Evolutionary conservation across 2,113 vertebrate genomes (phyloP).

Genomic region (Numida meleagris): DNA sequence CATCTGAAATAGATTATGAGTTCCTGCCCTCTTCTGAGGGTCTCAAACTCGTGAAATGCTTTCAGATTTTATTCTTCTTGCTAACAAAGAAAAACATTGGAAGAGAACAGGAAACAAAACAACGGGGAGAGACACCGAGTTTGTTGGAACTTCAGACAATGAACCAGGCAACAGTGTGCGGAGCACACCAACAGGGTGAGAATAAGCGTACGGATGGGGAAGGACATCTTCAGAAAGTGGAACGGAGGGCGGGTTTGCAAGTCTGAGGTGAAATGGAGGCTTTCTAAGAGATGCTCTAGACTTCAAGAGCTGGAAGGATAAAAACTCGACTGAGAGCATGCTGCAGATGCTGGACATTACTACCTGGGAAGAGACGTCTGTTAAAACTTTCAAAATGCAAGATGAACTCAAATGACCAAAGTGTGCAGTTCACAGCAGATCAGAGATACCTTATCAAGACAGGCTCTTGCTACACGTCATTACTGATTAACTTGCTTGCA

Average conservation of each 20-base stretch:
- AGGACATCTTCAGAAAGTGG: not conserved
- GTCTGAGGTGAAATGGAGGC: not conserved
- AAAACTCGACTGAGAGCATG: not conserved
- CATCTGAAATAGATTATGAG: not conserved
- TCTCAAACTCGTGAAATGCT: not conserved
- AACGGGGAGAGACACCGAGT: not conserved
- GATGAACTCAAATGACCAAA: conserved; percentile 14
- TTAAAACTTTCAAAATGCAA: not conserved
- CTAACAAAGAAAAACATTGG: not conserved
- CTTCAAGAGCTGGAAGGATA: not conserved
- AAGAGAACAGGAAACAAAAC: not conserved
- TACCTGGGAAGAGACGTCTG: not conserved
- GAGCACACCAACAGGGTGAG: not conserved
- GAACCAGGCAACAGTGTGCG: rapidly evolving
- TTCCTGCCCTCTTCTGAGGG: not conserved
- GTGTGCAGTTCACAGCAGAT: not conserved
- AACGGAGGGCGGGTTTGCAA: not conserved
- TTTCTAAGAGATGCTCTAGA: not conserved
- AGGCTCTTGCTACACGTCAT: conserved; percentile 9
- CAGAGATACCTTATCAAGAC: conserved; percentile 12
- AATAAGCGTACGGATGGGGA: not conserved
- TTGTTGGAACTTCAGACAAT: not conserved
- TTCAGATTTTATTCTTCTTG: not conserved
- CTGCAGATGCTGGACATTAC: not conserved
- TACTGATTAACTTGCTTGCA: conserved; percentile 55